Evolutionary conservation across 2,113 vertebrate genomes (phyloP).

Genomic region (Melierax canorus): DNA sequence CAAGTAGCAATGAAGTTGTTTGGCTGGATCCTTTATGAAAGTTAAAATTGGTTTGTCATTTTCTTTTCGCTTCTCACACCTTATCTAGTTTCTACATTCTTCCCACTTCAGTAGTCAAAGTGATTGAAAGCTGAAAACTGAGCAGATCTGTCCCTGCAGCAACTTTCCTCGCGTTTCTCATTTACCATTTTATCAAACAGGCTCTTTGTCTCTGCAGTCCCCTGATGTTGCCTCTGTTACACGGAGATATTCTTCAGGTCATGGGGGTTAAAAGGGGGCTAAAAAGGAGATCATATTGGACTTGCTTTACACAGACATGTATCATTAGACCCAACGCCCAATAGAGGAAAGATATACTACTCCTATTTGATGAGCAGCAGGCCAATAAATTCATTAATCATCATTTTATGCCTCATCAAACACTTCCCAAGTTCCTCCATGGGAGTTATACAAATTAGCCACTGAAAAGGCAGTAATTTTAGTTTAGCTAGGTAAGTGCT

Average conservation of each 20-base stretch:
- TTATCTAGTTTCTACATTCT: slow-evolving; percentile 78
- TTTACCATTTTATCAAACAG: slow-evolving; percentile 78
- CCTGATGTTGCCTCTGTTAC: slow-evolving; percentile 70
- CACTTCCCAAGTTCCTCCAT: slow-evolving; percentile 98
- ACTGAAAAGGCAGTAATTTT: slow-evolving; percentile 98
- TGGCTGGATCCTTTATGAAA: slow-evolving; percentile 42
- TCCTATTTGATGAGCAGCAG: slow-evolving; percentile 92
- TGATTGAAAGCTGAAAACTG: slow-evolving; percentile 80
- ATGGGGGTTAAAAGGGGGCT: slow-evolving; percentile 77
- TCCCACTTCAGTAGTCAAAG: slow-evolving; percentile 79
- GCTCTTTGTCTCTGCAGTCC: slow-evolving; percentile 75
- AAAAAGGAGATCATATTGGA: slow-evolving; percentile 73
- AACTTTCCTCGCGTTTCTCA: slow-evolving; percentile 78
- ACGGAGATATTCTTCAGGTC: slow-evolving; percentile 81
- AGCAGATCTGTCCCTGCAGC: slow-evolving; percentile 77
- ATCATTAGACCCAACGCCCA: slow-evolving; percentile 73
- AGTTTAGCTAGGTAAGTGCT: slow-evolving; percentile 99
- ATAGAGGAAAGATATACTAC: slow-evolving; percentile 84
- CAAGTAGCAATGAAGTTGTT: slow-evolving; percentile 19
- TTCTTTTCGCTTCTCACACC: slow-evolving; percentile 51
- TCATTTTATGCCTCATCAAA: slow-evolving; percentile 99
- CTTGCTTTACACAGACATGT: slow-evolving; percentile 68
- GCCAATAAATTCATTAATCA: slow-evolving; percentile 99
- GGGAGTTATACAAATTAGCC: slow-evolving; percentile 99
- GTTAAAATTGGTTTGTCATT: slow-evolving; percentile 50